These are phyloP conservation scores for Habroteleia sp. DNA, from an alignment of 2,888 invertebrate genomes.

Conservation along the genomic window DNA sequence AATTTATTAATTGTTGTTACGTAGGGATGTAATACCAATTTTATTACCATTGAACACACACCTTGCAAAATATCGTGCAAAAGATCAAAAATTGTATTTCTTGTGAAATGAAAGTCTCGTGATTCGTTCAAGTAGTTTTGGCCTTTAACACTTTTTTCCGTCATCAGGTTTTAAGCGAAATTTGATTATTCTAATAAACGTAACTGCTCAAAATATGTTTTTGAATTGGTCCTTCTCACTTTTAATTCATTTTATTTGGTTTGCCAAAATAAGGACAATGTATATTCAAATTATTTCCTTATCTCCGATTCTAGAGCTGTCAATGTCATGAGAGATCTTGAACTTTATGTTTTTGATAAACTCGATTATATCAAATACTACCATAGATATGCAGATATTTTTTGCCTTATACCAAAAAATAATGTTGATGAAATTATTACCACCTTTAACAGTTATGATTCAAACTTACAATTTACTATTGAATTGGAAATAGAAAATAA, in stretches of 20 bases:
- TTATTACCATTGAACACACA: constrained; percentile 62
- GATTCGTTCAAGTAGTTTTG: constrained; percentile 31
- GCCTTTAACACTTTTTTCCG: constrained; percentile 31
- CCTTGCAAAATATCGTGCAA: constrained; percentile 50
- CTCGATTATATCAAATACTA: too few relatives aligned
- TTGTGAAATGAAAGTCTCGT: constrained; percentile 38
- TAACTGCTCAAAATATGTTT: constrained; percentile 26
- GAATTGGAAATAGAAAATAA: too few relatives aligned
- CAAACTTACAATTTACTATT: too few relatives aligned
- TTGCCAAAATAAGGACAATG: not conserved
- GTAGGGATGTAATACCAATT: constrained; percentile 34
- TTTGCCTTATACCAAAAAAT: too few relatives aligned
- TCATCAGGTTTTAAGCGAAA: constrained; percentile 3
- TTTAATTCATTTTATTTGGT: constrained; percentile 4
- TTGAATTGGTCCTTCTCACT: too few relatives aligned
- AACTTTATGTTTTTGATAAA: too few relatives aligned
- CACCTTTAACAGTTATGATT: too few relatives aligned
- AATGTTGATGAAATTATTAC: too few relatives aligned
- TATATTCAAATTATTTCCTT: constrained; percentile 49
- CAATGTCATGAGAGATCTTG: too few relatives aligned
- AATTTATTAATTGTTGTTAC: too few relatives aligned
- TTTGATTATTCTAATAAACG: not conserved
- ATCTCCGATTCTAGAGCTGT: too few relatives aligned
- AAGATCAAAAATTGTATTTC: constrained; percentile 47
- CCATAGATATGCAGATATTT: too few relatives aligned